Conservation (phyloP, 2,888 invertebrate species). For the Erebia aethiops region DNA sequence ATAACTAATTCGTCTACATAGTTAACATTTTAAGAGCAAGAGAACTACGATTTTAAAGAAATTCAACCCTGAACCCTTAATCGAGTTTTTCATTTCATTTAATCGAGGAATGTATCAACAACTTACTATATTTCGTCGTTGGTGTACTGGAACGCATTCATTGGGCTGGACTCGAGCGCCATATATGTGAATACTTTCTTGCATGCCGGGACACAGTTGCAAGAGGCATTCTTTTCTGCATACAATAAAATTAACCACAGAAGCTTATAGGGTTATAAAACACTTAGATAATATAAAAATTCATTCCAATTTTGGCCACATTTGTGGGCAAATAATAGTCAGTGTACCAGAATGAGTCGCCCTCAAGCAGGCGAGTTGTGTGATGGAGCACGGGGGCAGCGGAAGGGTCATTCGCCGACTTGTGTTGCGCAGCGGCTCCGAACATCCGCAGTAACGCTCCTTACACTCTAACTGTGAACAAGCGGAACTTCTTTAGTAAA, state of each 20-base stretch:
- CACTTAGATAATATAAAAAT: too few species aligned
- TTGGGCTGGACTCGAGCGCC: slow-evolving; percentile 50
- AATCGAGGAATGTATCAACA: too few species aligned
- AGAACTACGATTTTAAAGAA: too few species aligned
- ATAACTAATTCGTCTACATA: too few species aligned
- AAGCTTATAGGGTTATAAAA: too few species aligned
- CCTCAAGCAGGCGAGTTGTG: slow-evolving; percentile 46
- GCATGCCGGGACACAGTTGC: slow-evolving; percentile 62
- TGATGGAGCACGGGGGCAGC: slow-evolving; percentile 51
- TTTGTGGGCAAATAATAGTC: neutral
- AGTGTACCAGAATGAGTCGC: slow-evolving; percentile 36
- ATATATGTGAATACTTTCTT: slow-evolving; percentile 53
- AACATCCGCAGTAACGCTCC: slow-evolving; percentile 63
- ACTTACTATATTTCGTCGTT: slow-evolving; percentile 70
- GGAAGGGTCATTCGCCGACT: slow-evolving; percentile 14
- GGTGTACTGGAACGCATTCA: slow-evolving; percentile 48
- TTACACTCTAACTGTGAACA: slow-evolving; percentile 57
- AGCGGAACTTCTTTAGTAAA: too few species aligned
- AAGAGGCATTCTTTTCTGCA: slow-evolving; percentile 54
- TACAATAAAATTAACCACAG: neutral
- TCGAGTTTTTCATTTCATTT: too few species aligned
- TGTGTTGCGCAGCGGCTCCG: slow-evolving; percentile 51
- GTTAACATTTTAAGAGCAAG: too few species aligned
- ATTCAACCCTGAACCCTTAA: too few species aligned
- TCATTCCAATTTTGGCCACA: too few species aligned